Base-by-base conservation (phyloP, 2,888 invertebrate species). In the Sycophila texana region DNA sequence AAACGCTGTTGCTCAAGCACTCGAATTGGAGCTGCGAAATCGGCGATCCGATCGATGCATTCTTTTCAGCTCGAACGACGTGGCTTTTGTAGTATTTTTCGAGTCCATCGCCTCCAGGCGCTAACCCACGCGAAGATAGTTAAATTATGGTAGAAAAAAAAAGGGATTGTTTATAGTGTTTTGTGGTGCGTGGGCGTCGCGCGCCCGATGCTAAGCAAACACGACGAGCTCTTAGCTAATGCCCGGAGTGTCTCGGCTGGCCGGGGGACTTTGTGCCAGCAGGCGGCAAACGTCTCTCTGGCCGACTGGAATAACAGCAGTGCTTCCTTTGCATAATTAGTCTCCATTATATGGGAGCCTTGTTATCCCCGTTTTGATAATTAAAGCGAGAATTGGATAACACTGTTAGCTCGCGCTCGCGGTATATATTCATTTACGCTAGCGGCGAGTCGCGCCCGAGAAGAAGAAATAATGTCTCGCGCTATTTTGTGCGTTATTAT, bases 241-340 rank as follows among this genome's bases (percentile, higher is more conserved):
- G 63, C 63, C 47, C 30, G 30, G 26, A 57, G 74, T 49, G 47
- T 66, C 70, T 70, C 63, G 58, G 1, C 16, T 53, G 57, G 18
- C 77, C 47, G 58, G 61, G 57, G 26, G 61, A 70, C 70, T 26
- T 66, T 49, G 30, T 49, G n/a, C 49, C 30, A 49, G 58, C 18
- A 67, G 49, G 18, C 30, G 67, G 66, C 7, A 26, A 10, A n/a
- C 20, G 57, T 12, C n/a, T 39, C 20, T 61, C 18, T 60, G 7
- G 53, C 20, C 20, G 53, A 14, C 77, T 77, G 66, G 71, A 77
- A 77, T 72, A 72, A 66, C 77, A 72, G 30, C 66, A 20, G 16
- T 49, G 71, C 66, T 71, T 77, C 77, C 77, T 77, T 66, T 57
- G 77, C 71, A 77, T 77, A 77, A 77, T 77, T 77, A 77, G 66